Percentiles rank a stretch among this genome's conserved stretches.
Conservation (phyloP, 2,113 vertebrate species). For the Dipodomys stephensi region DNA sequence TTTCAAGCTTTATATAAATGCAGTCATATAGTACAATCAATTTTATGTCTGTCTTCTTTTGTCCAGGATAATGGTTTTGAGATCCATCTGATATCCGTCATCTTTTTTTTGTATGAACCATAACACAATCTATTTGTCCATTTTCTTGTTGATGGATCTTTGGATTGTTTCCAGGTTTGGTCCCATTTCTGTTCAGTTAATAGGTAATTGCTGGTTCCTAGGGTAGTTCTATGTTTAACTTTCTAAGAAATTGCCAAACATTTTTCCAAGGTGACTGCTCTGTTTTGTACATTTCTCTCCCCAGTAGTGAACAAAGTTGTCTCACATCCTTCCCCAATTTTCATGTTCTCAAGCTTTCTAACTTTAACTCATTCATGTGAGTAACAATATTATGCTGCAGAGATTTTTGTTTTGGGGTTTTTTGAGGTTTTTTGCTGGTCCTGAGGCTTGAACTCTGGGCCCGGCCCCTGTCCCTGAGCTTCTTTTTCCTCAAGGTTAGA, state of each 20-base stretch:
- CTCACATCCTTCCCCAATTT: background rate
- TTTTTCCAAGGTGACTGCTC: background rate
- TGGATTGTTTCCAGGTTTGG: slow-evolving; percentile 43
- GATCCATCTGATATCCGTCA: background rate
- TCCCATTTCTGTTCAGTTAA: slow-evolving; percentile 44
- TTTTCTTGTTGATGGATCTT: background rate
- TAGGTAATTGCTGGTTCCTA: slow-evolving; percentile 36
- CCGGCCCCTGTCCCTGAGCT: too few species aligned
- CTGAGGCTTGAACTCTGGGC: too few species aligned
- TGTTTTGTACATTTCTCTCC: background rate
- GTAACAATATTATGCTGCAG: background rate
- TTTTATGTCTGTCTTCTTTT: background rate
- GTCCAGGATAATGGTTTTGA: background rate
- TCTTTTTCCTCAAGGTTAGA: too few species aligned
- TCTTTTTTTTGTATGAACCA: background rate
- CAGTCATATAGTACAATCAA: background rate
- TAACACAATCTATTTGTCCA: background rate
- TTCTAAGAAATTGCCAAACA: slow-evolving; percentile 13
- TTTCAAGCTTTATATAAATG: background rate
- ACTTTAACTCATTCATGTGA: background rate
- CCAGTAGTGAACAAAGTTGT: background rate
- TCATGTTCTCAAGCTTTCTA: background rate
- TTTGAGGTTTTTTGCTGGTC: too few species aligned
- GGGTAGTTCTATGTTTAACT: slow-evolving; percentile 21
- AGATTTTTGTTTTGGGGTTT: too few species aligned